Percentiles rank a stretch among this genome's conserved stretches.
Conservation (phyloP, 2,113 vertebrate genomes). For the Pituophis catenifer region DNA sequence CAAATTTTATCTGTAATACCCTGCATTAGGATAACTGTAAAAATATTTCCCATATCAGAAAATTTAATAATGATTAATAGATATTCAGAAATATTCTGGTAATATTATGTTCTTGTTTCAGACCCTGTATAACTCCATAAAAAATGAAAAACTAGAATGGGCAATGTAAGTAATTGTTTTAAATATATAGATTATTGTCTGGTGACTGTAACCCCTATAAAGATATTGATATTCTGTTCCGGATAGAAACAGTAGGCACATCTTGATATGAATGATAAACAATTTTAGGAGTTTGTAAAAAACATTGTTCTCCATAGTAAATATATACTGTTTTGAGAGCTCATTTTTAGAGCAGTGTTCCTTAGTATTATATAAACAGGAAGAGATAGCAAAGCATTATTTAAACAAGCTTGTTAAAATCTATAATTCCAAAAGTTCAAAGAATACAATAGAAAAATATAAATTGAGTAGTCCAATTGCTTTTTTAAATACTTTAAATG, state of each 20-base stretch:
- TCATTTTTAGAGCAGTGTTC: neutral
- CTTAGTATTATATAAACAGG: neutral
- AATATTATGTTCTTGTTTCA: slow-evolving; percentile 63
- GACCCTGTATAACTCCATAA: slow-evolving; percentile 96
- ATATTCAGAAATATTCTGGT: neutral
- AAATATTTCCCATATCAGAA: neutral
- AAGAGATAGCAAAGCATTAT: neutral
- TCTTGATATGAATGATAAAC: neutral
- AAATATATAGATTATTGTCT: neutral
- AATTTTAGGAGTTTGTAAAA: neutral
- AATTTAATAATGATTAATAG: neutral
- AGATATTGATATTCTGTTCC: slow-evolving; percentile 2
- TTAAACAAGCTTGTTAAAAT: neutral
- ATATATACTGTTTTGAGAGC: neutral
- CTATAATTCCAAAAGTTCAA: neutral
- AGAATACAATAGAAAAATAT: neutral
- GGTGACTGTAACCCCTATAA: neutral
- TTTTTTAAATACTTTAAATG: neutral
- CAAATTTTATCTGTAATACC: neutral
- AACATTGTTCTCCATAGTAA: neutral
- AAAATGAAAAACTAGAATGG: slow-evolving; percentile 98
- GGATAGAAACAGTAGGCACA: neutral
- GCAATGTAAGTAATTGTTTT: slow-evolving; percentile 86
- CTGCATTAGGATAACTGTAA: neutral
- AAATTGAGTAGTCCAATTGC: neutral